Evolutionary conservation across 1,140 invertebrate genomes (phyloP).

Genomic region (Bombyx mori): ASM3026992v2 NC_085114.1:15444001-15444500

Average conservation of each 20-base stretch:
- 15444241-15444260: slow-evolving; percentile 53
- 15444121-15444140: too few species aligned
- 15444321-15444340: slow-evolving; percentile 61
- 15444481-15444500: slow-evolving; percentile 48
- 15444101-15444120: too few species aligned
- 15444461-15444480: slow-evolving; percentile 36
- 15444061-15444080: too few species aligned
- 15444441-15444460: slow-evolving; percentile 27
- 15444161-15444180: too few species aligned
- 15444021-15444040: slow-evolving; percentile 4
- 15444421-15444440: slow-evolving; percentile 11
- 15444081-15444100: too few species aligned
- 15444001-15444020: too few species aligned
- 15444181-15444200: too few species aligned
- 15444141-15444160: too few species aligned
- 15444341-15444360: slow-evolving; percentile 42
- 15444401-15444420: slow-evolving; percentile 4
- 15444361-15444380: slow-evolving; percentile 51
- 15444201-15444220: slow-evolving; percentile 27
- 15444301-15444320: slow-evolving; percentile 32
- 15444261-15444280: slow-evolving; percentile 58
- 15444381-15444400: slow-evolving; percentile 27
- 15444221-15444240: slow-evolving; percentile 58
- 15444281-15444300: slow-evolving; percentile 14
- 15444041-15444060: slow-evolving; percentile 37